These are phyloP conservation scores for Meles meles DNA, from an alignment of 2,113 vertebrate species.

Conservation along the genomic window DNA sequence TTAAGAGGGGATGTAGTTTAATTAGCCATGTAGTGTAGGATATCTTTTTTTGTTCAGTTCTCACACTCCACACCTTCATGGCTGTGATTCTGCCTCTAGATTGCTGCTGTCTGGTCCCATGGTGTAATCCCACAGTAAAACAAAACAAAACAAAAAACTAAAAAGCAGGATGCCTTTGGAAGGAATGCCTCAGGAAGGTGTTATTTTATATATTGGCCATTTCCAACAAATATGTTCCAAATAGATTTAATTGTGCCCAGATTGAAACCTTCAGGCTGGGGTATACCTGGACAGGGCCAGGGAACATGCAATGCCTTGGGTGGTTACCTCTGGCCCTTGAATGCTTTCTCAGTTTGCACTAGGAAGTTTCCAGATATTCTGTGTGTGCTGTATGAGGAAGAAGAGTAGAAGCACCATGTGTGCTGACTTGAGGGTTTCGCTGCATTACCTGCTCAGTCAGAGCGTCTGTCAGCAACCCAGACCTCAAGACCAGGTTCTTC, in stretches of 20 bases:
- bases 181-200: not conserved
- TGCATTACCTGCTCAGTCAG: not conserved
- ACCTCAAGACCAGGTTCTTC: not conserved
- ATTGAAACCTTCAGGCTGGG: not conserved
- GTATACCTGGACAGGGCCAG: rapidly evolving
- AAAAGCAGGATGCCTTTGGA: not conserved
- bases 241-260: not conserved
- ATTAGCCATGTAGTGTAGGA: not conserved
- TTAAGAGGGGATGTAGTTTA: not conserved
- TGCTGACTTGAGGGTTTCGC: not conserved
- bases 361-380: not conserved
- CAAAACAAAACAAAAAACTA: not conserved
- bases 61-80: not conserved
- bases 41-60: not conserved
- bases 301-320: not conserved
- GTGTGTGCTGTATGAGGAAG: rapidly evolving
- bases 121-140: not conserved
- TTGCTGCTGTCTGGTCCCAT: not conserved
- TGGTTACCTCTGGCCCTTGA: not conserved
- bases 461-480: not conserved
- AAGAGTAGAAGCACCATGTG: not conserved
- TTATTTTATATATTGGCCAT: not conserved
- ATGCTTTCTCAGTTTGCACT: not conserved
- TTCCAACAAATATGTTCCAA: not conserved
- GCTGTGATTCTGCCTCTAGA: not conserved